Conservation (phyloP, 1,140 invertebrate species). For the Andrena cerasifolii region DNA sequence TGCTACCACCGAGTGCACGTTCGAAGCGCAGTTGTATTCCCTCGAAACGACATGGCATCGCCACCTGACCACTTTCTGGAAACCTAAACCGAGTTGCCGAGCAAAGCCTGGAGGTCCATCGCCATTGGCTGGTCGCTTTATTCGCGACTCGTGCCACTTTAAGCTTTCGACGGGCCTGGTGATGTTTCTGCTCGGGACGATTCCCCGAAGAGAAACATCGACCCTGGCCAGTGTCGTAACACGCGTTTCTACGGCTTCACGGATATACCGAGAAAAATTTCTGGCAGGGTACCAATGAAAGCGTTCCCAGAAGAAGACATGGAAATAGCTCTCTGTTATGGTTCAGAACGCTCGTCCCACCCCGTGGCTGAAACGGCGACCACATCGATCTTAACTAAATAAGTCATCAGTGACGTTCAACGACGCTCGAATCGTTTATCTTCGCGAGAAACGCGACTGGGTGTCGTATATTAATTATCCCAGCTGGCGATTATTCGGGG, state of each 20-base stretch:
- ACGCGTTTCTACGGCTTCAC: conserved; percentile 53
- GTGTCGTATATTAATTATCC: not conserved
- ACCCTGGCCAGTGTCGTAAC: conserved; percentile 54
- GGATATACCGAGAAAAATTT: conserved; percentile 60
- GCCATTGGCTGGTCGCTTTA: conserved; percentile 37
- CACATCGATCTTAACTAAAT: conserved; percentile 5
- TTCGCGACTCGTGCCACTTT: conserved; percentile 53
- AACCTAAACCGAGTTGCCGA: too few species aligned
- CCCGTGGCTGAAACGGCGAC: not conserved
- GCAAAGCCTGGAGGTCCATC: conserved; percentile 1
- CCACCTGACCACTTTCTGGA: conserved; percentile 27
- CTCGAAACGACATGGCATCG: not conserved
- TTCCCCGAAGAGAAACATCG: conserved; percentile 66
- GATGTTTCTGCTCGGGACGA: conserved; percentile 53
- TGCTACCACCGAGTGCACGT: not conserved
- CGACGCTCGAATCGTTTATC: not conserved
- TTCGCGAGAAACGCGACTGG: not conserved
- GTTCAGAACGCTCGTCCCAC: conserved; percentile 16
- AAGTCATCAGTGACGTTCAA: conserved; percentile 1
- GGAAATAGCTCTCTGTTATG: conserved; percentile 57
- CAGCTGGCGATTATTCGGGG: too few species aligned
- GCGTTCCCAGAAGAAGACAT: conserved; percentile 57
- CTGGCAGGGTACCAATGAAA: conserved; percentile 62
- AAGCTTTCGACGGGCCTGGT: conserved; percentile 36
- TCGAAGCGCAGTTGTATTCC: conserved; percentile 30